Conservation (phyloP, 2,113 vertebrate genomes). For the Sorex fumeus region DNA sequence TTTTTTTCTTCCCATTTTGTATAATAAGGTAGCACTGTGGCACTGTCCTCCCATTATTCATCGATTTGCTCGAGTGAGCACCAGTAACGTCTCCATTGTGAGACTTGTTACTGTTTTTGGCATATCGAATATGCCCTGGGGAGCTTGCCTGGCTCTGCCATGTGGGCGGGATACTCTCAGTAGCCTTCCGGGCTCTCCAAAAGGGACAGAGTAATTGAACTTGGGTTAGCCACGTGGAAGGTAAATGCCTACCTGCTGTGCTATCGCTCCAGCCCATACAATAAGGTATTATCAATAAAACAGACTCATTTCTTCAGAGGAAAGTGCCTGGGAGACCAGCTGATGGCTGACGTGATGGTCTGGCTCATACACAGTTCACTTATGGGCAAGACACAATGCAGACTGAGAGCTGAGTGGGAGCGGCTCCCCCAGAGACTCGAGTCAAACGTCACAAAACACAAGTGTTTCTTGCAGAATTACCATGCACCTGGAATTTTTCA, state of each 20-base stretch:
- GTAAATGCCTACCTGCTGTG: too few species aligned
- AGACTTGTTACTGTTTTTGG: too few species aligned
- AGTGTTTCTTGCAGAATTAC: neutral
- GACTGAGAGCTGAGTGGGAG: neutral
- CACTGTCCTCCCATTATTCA: too few species aligned
- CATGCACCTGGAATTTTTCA: neutral
- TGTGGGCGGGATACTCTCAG: too few species aligned
- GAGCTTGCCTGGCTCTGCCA: too few species aligned
- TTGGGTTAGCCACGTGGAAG: too few species aligned
- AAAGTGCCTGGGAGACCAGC: neutral
- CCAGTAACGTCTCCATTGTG: too few species aligned
- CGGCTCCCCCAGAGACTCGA: neutral
- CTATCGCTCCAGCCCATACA: too few species aligned
- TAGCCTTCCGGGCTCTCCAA: too few species aligned
- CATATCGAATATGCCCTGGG: too few species aligned
- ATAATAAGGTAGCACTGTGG: neutral
- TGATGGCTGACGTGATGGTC: neutral
- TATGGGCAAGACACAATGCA: neutral
- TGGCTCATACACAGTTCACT: neutral
- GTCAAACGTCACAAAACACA: neutral
- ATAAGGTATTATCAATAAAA: slow-evolving; percentile 56
- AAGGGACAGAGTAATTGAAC: too few species aligned
- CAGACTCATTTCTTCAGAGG: slow-evolving; percentile 24
- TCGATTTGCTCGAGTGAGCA: too few species aligned
- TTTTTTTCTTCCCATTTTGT: neutral